Base-by-base conservation (phyloP, 2,113 vertebrate species). In the Stercorarius parasiticus region DNA sequence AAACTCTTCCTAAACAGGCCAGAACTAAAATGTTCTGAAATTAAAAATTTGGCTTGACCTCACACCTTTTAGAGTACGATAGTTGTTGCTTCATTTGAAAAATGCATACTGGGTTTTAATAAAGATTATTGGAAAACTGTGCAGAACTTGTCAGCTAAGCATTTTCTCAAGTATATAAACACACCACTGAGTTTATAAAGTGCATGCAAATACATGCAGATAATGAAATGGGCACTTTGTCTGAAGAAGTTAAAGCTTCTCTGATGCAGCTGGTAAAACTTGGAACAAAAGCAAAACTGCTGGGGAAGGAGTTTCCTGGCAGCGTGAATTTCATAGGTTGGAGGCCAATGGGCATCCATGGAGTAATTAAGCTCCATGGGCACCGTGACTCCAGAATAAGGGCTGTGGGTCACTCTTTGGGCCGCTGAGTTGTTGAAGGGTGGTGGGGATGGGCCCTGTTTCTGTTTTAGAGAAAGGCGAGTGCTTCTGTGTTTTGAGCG, bases 271-370 rank as follows among this genome's bases (percentile, higher is more conserved):
- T 88, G 30, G 26, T 49, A 27, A 92, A 91, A 80, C n/a, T 36
- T 74, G 50, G 73, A 93, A 73, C 27, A 73, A 65, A 49, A 52
- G 27, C 25, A 95, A 45, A 89, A 38, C 36, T 82, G 21, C 49
- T 80, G 29, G 50, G 58, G 89, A 77, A 88, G 27, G 13, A 70
- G n/a, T 62, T 93, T 92, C 49, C 42, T 20, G 19, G 58, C 36
- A 88, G n/a, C 34, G 16, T 2, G 7, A 11, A 29, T 61, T 82
- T 91, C 1, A 0, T 45, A 53, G 20, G 17, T 67, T 52, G 6
- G 3, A 62, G n/a, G 15, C 69, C 80, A 73, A 23, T 27, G 40
- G 32, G 6, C 0, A 0, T 52, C 52, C 25, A 4, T 14, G 30
- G 11, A 27, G 7, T 56, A 81, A 71, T 84, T 69, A 40, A 45